These are phyloP conservation scores for Pammene fasciana DNA, from an alignment of 2,888 invertebrate species.

Conservation along the genomic window DNA sequence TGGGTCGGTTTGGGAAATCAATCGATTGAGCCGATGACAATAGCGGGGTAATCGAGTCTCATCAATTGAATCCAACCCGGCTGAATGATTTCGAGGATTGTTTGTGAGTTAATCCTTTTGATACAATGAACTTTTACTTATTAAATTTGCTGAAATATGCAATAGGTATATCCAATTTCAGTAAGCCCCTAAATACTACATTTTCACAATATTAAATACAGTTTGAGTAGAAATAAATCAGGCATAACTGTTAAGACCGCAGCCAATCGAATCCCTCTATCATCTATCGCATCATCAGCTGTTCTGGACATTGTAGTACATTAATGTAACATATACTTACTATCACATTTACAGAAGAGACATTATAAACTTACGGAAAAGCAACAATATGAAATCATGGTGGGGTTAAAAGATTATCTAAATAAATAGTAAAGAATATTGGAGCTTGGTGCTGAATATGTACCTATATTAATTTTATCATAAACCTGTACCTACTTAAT, in stretches of 20 bases:
- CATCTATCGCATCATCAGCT: constrained; percentile 34
- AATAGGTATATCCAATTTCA: not conserved
- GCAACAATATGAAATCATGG: not conserved
- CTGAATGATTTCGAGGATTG: constrained; percentile 56
- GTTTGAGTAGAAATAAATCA: not conserved
- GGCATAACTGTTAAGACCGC: constrained; percentile 17
- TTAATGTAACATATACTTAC: not conserved
- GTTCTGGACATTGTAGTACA: constrained; percentile 5
- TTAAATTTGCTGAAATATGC: not conserved
- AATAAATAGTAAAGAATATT: no score
- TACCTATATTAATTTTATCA: no score
- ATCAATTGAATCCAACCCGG: constrained; percentile 62
- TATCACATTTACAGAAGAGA: not conserved
- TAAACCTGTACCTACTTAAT: no score
- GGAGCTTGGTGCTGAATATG: no score
- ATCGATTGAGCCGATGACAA: constrained; percentile 73
- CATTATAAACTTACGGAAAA: not conserved
- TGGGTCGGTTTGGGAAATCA: constrained; percentile 49
- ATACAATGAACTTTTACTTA: not conserved
- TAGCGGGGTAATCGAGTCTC: constrained; percentile 68
- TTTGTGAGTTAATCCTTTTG: not conserved
- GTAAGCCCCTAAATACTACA: not conserved
- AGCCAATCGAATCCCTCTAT: constrained; percentile 20
- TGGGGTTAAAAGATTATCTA: no score
- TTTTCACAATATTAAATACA: constrained; percentile 16